Conservation (phyloP, 2,113 vertebrate genomes). For the Grammomys dolichurus region DNA sequence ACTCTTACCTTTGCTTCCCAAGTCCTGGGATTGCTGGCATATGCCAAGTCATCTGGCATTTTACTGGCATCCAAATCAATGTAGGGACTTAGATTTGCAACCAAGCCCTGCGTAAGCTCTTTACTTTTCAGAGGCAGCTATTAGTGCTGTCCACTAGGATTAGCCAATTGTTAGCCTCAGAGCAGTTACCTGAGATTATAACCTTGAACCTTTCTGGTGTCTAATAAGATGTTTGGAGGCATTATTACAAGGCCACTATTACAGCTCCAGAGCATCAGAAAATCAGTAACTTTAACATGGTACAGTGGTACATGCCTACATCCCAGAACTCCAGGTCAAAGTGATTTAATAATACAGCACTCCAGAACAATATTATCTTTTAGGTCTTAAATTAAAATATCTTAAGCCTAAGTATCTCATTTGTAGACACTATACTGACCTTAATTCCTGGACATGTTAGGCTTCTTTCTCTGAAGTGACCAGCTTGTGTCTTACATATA, state of each 20-base stretch:
- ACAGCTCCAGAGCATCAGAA: neutral
- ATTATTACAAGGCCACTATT: neutral
- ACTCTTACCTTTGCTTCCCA: neutral
- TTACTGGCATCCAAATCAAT: constrained; percentile 25
- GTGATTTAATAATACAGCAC: neutral
- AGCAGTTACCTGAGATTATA: constrained; percentile 8
- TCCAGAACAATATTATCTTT: neutral
- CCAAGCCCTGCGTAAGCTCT: neutral
- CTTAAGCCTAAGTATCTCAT: neutral
- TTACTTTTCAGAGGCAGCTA: neutral
- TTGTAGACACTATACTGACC: neutral
- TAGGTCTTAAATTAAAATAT: neutral
- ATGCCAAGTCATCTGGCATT: neutral
- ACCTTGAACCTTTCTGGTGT: neutral
- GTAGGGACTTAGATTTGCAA: neutral
- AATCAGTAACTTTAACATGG: neutral
- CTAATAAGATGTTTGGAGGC: neutral
- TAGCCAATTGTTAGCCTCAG: constrained; percentile 4
- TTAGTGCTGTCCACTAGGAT: neutral
- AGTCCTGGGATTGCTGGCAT: neutral
- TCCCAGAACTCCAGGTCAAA: neutral
- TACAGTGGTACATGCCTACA: neutral
- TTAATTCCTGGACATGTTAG: neutral
- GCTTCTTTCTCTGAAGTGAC: neutral
- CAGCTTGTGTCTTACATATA: neutral